Evolutionary conservation across 2,797 vertebrate genomes (phyloP), one percentile per base, ranked within the genome.

Genomic region (Anolis apletophallus): DNA sequence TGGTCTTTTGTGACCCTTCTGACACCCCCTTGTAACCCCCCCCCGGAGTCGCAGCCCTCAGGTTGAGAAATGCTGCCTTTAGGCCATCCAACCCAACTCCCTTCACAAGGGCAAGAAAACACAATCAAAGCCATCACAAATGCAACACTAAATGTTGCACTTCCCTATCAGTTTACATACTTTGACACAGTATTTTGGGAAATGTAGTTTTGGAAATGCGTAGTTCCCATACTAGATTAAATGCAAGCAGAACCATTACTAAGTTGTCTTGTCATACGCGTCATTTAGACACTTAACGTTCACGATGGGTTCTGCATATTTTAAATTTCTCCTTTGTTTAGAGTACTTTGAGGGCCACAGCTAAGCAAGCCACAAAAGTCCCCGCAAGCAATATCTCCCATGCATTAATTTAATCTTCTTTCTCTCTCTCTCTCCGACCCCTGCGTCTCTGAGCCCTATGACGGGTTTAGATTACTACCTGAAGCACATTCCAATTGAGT

Each of bases 401-500:
- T 32, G 77, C 36, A 46, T 87, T 77, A 90, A 90, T 93, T 93
- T 91, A 95, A 95, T 94, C 89, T 79, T 81, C 73, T 40, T 23
- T 32, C n/a, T 46, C 74, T 40, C 29, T 32, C n/a, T 46, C 74
- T 5, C 16, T 11, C 46, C 32, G 8, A 13, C n/a, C 50, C 36
- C 40, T 46, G 46, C 87, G 81, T 81, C 2, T 0, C 84, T 71
- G 72, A 55, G 85, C 88, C 52, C 2, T 57, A 85, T 21, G 83
- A 85, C 80, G 90, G 86, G 93, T 68, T 89, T 90, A 91, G 90
- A 89, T 96, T 88, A 32, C 92, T 94, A 95, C 95, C 95, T 95
- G 94, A 91, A 94, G 91, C 91, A 93, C 92, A 87, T 93, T 93
- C 94, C 94, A 93, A 87, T 36, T 77, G 87, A 90, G 87, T 87